Percentiles rank a stretch among this genome's conserved stretches.
phyloP scores from a whole-genome alignment of 2,113 vertebrate genomes.

The Myrmophylax atrothorax region DNA sequence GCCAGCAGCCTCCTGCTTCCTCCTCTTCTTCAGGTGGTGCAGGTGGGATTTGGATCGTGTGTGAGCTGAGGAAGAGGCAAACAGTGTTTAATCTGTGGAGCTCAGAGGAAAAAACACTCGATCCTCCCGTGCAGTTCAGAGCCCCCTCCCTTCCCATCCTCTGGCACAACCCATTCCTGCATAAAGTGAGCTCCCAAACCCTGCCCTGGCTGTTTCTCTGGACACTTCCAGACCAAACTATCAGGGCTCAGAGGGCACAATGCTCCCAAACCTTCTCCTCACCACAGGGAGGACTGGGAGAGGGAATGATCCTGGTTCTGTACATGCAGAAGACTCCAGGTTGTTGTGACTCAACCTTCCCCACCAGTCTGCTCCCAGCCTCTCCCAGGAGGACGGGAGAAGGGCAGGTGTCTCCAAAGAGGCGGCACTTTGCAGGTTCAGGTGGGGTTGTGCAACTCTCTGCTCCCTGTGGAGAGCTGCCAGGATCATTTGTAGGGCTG shows the following conservation, averaged over 20 bases:
- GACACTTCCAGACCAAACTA: neutral
- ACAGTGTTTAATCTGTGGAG: neutral
- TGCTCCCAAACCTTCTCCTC: neutral
- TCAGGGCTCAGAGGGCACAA: neutral
- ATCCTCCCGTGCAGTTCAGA: neutral
- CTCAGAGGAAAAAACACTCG: neutral
- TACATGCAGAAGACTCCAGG: neutral
- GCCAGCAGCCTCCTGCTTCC: conserved; percentile 59
- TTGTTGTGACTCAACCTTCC: neutral
- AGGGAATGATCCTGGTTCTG: neutral
- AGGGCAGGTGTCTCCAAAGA: neutral
- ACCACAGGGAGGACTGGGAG: neutral
- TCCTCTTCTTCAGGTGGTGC: conserved; percentile 85
- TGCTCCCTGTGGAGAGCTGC: neutral
- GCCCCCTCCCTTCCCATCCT: neutral
- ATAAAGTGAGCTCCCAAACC: neutral
- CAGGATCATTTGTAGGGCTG: neutral
- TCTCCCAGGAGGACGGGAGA: neutral
- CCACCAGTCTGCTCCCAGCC: neutral
- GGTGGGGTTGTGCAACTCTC: neutral
- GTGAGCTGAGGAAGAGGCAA: conserved; percentile 81
- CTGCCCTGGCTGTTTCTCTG: neutral
- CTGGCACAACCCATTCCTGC: accelerated
- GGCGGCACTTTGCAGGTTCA: neutral
- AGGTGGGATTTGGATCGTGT: conserved; percentile 90